Base-by-base conservation (phyloP, 1,140 invertebrate genomes). In the Meloidogyne exigua region DNA sequence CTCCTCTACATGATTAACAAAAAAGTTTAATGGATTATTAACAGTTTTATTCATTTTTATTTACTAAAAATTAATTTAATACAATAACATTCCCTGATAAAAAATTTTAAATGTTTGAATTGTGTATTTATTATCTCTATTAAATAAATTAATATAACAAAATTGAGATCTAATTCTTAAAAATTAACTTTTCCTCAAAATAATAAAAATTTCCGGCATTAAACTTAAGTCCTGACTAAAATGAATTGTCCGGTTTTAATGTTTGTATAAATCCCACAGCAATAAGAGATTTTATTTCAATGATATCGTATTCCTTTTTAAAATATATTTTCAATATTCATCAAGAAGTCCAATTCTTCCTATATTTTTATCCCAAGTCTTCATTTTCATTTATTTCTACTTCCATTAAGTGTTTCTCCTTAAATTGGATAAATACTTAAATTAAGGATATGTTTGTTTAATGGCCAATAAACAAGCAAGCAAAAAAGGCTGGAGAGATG, bases 391-490 rank as follows among this genome's bases (percentile, higher is more conserved):
- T 32, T 39, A 39, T 62, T n/a, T 57, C n/a, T n/a, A 3, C n/a
- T 57, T 57, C 49, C 49, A 57, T 57, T 57, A 57, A 57, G 49
- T 57, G 49, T 57, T 57, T 57, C n/a, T n/a, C 21, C n/a, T 57
- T 57, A n/a, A 57, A 57, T 57, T 57, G 49, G 49, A 57, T 57
- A 57, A 57, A 57, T 57, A 57, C n/a, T 57, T 57, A 57, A 57
- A 57, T 57, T 57, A 57, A 10, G 49, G 49, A 57, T 57, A 57
- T 57, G 49, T 57, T 57, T 57, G 18, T 57, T 57, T 57, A 57
- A 5, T 7, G 7, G 15, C 2, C 7, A 57, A 57, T n/a, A 57
- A n/a, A n/a, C 36, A 39, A 39, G 3, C 28, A 32, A 32, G n/a
- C n/a, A 32, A 39, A 39, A 39, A 39, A 39, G 4, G 9, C 36